A percentile compares a stretch with the other conserved stretches of the same genome.
Evolutionary conservation across 2,888 invertebrate genomes (phyloP).

Genomic region (Myopa tessellatipennis): DNA sequence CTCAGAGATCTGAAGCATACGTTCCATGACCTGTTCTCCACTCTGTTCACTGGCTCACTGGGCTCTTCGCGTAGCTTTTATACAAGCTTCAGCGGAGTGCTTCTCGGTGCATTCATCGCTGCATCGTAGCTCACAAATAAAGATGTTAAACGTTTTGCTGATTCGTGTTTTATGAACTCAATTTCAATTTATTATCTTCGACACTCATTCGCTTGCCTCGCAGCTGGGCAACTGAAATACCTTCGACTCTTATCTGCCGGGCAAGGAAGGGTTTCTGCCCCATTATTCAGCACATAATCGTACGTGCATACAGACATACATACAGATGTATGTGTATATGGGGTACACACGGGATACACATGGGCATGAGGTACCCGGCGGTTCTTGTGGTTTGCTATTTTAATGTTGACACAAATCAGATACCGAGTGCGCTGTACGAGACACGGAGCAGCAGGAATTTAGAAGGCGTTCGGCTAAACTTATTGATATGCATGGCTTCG

Average conservation of each 20-base stretch:
- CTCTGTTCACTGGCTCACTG: constrained; percentile 8
- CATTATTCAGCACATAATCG: constrained; percentile 20
- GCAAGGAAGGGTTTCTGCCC: neutral
- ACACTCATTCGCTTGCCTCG: constrained; percentile 35
- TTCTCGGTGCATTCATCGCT: neutral
- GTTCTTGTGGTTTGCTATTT: constrained; percentile 55
- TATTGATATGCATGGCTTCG: constrained; percentile 12
- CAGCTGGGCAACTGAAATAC: constrained; percentile 25
- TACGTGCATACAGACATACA: constrained; percentile 1
- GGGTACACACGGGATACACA: constrained; percentile 55
- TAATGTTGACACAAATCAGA: constrained; percentile 62
- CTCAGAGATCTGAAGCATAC: neutral
- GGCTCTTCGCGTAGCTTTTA: constrained; percentile 9
- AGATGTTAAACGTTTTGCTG: constrained; percentile 65
- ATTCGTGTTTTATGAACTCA: constrained; percentile 67
- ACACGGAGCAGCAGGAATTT: constrained; percentile 16
- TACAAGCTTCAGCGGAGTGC: neutral
- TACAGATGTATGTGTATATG: constrained; percentile 38
- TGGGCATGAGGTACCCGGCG: constrained; percentile 49
- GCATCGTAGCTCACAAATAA: constrained; percentile 51
- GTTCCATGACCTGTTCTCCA: neutral
- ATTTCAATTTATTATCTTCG: constrained; percentile 64
- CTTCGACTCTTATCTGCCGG: constrained; percentile 27
- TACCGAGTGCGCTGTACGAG: constrained; percentile 46
- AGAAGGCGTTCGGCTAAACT: neutral